phyloP scores from a whole-genome alignment of 2,888 invertebrate genomes.

The Lepidochitona cinerea region DNA sequence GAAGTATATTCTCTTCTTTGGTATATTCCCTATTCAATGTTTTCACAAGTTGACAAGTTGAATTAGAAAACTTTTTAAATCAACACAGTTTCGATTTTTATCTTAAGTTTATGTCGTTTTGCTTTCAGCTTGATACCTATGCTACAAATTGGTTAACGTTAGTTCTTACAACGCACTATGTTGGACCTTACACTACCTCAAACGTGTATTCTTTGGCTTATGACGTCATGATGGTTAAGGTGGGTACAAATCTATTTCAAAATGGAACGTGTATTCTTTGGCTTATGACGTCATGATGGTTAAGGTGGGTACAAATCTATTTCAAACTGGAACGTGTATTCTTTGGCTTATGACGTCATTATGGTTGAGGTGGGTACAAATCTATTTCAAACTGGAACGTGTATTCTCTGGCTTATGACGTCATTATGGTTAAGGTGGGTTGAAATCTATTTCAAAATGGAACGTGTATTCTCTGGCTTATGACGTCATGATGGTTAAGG shows the following conservation, averaged over 20 bases:
- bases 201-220: slow-evolving; percentile 25
- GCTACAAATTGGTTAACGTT: slow-evolving; percentile 19
- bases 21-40: not conserved
- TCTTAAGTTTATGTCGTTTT: not conserved
- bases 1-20: not conserved
- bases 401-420: too few relatives aligned
- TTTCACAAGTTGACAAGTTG: not conserved
- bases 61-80: too few relatives aligned
- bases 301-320: too few relatives aligned
- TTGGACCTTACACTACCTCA: slow-evolving; percentile 25
- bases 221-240: slow-evolving; percentile 21
- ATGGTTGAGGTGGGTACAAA: slow-evolving; percentile 23
- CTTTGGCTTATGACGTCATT: slow-evolving; percentile 25
- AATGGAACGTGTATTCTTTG: too few relatives aligned
- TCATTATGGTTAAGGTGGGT: too few relatives aligned
- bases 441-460: too few relatives aligned
- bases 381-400: too few relatives aligned
- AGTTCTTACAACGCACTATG: slow-evolving; percentile 15
- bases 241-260: slow-evolving; percentile 4
- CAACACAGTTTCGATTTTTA: too few relatives aligned
- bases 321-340: slow-evolving; percentile 22
- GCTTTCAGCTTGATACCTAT: slow-evolving; percentile 24
- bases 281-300: too few relatives aligned
- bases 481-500: slow-evolving; percentile 21
- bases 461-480: slow-evolving; percentile 26